A percentile compares a stretch with the other conserved stretches of the same genome.
phyloP scores from a whole-genome alignment of 64 coral and sea anemone genomes.

The Trachythela sp. region DNA sequence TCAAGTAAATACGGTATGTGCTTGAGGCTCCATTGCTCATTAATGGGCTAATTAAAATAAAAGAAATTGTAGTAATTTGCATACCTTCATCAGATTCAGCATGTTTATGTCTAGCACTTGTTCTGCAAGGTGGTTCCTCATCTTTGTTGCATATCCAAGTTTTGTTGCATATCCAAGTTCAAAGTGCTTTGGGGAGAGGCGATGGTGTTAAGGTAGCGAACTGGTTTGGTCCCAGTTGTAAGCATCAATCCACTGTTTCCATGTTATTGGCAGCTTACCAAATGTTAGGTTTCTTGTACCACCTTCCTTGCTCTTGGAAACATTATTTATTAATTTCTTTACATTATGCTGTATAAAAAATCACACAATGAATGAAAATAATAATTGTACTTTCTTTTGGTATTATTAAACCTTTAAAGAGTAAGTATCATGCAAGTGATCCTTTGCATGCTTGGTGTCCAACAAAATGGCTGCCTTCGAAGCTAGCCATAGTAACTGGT shows the following conservation, averaged over 20 bases:
- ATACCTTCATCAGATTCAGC: not conserved
- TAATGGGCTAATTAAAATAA: not conserved
- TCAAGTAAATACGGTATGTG: not conserved
- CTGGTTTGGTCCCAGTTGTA: slow-evolving; percentile 9
- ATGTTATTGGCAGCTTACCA: not conserved
- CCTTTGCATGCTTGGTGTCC: too few species aligned
- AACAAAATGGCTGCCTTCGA: too few species aligned
- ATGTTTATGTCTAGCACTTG: not conserved
- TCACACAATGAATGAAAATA: not conserved
- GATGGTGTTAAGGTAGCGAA: not conserved
- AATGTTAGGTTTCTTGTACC: not conserved
- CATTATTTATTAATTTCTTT: not conserved
- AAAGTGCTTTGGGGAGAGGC: not conserved
- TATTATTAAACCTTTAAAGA: too few species aligned
- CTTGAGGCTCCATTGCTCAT: not conserved
- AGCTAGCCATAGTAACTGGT: too few species aligned
- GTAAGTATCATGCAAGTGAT: too few species aligned
- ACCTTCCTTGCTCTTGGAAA: slow-evolving; percentile 12
- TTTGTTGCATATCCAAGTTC: slow-evolving; percentile 13
- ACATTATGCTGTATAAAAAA: slow-evolving; percentile 4
- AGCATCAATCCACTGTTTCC: slow-evolving; percentile 23
- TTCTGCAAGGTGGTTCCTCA: not conserved
- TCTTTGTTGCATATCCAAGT: too few species aligned
- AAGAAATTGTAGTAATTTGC: not conserved
- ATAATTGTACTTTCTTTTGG: not conserved